These are phyloP conservation scores for Mesochorus sp. DNA, from an alignment of 2,888 invertebrate species.

Conservation along the genomic window DNA sequence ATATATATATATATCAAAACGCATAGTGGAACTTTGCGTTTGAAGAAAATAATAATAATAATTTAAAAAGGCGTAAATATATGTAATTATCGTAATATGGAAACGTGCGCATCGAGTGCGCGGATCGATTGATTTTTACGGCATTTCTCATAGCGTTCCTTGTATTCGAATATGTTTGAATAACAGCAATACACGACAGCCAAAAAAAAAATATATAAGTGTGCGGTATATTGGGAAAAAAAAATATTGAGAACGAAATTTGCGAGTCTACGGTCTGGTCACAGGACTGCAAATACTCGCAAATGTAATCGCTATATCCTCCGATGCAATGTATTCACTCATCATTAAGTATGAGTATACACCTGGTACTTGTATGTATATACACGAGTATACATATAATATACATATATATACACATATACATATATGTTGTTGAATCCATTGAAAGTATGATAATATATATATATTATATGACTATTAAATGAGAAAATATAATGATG, in stretches of 20 bases:
- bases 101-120: slow-evolving; percentile 33
- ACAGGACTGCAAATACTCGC: slow-evolving; percentile 66
- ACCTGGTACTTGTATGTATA: slow-evolving; percentile 79
- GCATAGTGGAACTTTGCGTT: slow-evolving; percentile 52
- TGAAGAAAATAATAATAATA: background rate
- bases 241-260: slow-evolving; percentile 16
- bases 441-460: slow-evolving; percentile 82
- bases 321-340: slow-evolving; percentile 77
- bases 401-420: slow-evolving; percentile 74
- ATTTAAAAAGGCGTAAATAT: slow-evolving; percentile 29
- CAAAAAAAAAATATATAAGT: slow-evolving; percentile 35
- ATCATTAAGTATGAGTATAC: slow-evolving; percentile 74
- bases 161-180: slow-evolving; percentile 55
- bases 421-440: slow-evolving; percentile 82
- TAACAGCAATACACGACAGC: slow-evolving; percentile 55
- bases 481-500: slow-evolving; percentile 71
- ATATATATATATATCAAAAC: slow-evolving; percentile 22
- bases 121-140: slow-evolving; percentile 55
- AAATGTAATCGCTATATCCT: slow-evolving; percentile 71
- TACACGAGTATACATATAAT: slow-evolving; percentile 70
- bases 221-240: slow-evolving; percentile 32
- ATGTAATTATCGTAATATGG: slow-evolving; percentile 56
- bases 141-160: slow-evolving; percentile 59
- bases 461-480: slow-evolving; percentile 75
- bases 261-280: slow-evolving; percentile 30